Evolutionary conservation across 2,888 invertebrate species (phyloP), one percentile per base, ranked within the genome.

Genomic region (Lasioglossum pauxillum): DNA sequence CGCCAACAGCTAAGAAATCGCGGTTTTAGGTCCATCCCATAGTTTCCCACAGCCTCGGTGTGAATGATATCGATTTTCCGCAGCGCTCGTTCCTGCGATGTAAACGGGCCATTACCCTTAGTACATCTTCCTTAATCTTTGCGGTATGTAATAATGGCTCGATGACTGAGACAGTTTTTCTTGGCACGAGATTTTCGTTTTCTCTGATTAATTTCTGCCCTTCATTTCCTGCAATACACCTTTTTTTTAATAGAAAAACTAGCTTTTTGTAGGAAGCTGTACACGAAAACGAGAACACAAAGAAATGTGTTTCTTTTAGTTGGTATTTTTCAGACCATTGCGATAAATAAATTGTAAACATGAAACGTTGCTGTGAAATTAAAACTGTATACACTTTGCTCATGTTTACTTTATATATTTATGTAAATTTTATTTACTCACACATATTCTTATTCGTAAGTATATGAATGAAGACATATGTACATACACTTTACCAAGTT

Each of bases 31-130:
- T 80, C 78, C 89, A 89, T 83, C 82, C 85, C 82, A 78, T 73
- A 80, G 64, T 80, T 89, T 89, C 83, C 80, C 87, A 86, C 72
- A 73, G 85, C 75, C 67, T 75, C 82, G 77, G 84, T 82, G 80
- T 80, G 84, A 89, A 84, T 83, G 89, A 80, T 89, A 89, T 89
- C 89, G 89, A 89, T 89, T 89, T 89, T 83, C 89, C 49, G 44
- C 69, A 44, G 41, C 1, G 44, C 82, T 79, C 64, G 77, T 80
- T 78, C 83, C 82, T 75, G 78, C 82, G 57, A 78, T 83, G 84
- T 86, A 89, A 89, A 88, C 89, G 88, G 80, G 75, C 85, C 82
- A 86, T 90, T 90, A 89, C 80, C 86, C 84, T 78, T 73, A 41
- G 72, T 81, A 87, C 80, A 74, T 83, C 85, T 83, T 75, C 73